phyloP scores from a whole-genome alignment of 1,140 invertebrate genomes.

The Trachelipus rathkii region DNA sequence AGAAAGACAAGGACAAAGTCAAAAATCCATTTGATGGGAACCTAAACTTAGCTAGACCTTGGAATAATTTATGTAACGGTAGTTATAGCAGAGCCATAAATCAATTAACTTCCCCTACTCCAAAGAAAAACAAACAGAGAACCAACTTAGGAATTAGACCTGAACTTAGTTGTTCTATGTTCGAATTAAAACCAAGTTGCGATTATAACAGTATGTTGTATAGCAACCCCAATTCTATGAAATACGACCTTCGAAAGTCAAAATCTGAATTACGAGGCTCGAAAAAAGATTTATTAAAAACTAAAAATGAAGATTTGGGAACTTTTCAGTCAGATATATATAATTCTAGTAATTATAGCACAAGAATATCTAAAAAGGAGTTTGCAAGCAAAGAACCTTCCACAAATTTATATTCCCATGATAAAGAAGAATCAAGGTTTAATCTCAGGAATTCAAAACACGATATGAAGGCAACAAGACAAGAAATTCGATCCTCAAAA shows the following conservation, averaged over 20 bases:
- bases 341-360: not conserved
- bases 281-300: not conserved
- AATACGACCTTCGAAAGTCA: not conserved
- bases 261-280: not conserved
- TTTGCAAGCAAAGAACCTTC: too few species aligned
- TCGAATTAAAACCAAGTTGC: not conserved
- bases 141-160: not conserved
- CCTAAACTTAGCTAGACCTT: not conserved
- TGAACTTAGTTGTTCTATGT: conserved; percentile 1
- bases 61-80: not conserved
- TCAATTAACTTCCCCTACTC: not conserved
- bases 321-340: not conserved
- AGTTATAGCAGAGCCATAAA: not conserved
- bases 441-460: conserved; percentile 23
- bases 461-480: conserved; percentile 27
- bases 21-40: not conserved
- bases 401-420: not conserved
- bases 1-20: not conserved
- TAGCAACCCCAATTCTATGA: not conserved
- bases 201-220: not conserved
- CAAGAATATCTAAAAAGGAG: not conserved
- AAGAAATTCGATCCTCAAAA: not conserved
- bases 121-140: not conserved
- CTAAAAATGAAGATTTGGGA: not conserved
- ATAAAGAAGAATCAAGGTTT: not conserved